These are phyloP conservation scores for Drosophila kohkoa DNA, from an alignment of 1,140 invertebrate species.

Conservation along the genomic window DNA sequence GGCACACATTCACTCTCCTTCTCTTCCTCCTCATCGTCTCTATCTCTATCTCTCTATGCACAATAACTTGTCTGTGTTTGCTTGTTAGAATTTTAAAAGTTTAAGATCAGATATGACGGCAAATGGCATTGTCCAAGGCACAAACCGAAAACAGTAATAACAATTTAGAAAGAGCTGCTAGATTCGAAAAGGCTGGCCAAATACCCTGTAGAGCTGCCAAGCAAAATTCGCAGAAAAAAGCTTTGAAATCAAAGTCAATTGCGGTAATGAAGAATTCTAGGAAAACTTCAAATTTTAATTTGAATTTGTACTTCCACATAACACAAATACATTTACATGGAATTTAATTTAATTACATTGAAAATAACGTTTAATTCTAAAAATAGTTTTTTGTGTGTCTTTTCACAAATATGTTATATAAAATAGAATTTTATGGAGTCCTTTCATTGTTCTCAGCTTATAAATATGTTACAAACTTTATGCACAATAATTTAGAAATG, in stretches of 20 bases:
- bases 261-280: background rate
- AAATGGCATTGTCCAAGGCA: slow-evolving; percentile 61
- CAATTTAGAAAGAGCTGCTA: slow-evolving; percentile 39
- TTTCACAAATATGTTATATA: no score
- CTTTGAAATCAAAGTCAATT: no score
- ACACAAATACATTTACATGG: no score
- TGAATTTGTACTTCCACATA: no score
- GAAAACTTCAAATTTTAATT: no score
- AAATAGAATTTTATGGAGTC: no score
- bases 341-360: no score
- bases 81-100: slow-evolving; percentile 69
- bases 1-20: background rate
- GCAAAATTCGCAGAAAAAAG: background rate
- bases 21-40: background rate
- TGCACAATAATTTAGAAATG: no score
- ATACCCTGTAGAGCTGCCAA: slow-evolving; percentile 13
- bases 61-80: slow-evolving; percentile 40
- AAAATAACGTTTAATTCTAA: no score
- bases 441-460: no score
- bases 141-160: slow-evolving; percentile 34
- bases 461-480: no score
- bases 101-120: slow-evolving; percentile 67
- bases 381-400: no score
- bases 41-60: slow-evolving; percentile 1
- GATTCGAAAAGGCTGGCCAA: slow-evolving; percentile 14